Evolutionary conservation across 2,888 invertebrate genomes (phyloP), one percentile per base, ranked within the genome.

Genomic region (Polyommatus iphigenia): DNA sequence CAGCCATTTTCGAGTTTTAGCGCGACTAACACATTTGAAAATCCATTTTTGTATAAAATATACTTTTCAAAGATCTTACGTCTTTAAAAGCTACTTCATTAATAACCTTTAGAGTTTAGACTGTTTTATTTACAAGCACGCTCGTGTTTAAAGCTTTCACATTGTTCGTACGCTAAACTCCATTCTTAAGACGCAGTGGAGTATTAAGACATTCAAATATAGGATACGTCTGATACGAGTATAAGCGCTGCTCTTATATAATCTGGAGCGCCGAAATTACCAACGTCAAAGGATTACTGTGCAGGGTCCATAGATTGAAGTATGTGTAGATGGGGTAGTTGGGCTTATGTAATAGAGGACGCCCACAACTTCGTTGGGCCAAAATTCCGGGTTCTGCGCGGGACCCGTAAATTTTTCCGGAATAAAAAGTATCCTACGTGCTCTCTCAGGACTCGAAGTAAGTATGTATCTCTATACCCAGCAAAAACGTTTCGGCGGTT

Each of bases 271-370:
- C 15, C 67, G 15, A 67, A 67, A 67, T 67, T 67, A 67, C 29
- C 67, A 32, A 67, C 67, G 67, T 67, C 67, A 67, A 67, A 67
- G 67, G 29, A 67, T 67, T 67, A 67, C 62, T 67, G 67, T 29
- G 67, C 29, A 67, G 29, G 29, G 4, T 32, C 29, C 67, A 67
- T 67, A 67, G 67, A 32, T 2, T 13, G 2, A 15, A 0, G 10
- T 67, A 6, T 7, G 29, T 2, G 67, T 67, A 67, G 67, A 67
- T 32, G 29, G 24, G 29, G 29, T 24, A 29, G 24, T 3, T 10
- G 10, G 20, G n/a, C 20, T 20, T 59, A n/a, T 0, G 18, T 50
- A 50, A 15, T 24, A 32, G 32, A 32, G 32, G 32, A 32, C 32
- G 2, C 32, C 32, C 2, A 3, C 32, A 32, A 32, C 32, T 3